These are phyloP conservation scores for Nannospalax galili DNA, from an alignment of 2,113 vertebrate genomes.

Conservation along the genomic window DNA sequence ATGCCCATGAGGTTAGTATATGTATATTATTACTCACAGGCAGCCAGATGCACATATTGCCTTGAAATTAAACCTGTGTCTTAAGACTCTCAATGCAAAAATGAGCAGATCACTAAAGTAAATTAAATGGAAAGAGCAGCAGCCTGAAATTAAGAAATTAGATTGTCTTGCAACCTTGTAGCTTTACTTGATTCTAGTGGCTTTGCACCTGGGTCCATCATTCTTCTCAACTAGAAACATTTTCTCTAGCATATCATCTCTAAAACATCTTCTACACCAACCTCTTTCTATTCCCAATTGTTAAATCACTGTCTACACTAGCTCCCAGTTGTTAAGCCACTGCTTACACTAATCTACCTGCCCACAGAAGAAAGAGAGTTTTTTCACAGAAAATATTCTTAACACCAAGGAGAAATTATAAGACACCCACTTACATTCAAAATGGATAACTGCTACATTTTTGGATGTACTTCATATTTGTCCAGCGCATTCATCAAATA, in stretches of 20 bases:
- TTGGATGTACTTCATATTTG: neutral
- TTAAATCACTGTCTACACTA: neutral
- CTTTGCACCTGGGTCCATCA: neutral
- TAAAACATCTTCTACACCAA: neutral
- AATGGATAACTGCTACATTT: neutral
- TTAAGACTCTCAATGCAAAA: constrained; percentile 26
- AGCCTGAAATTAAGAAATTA: neutral
- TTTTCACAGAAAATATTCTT: neutral
- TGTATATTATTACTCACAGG: neutral
- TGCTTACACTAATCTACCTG: neutral
- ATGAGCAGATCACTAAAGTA: constrained; percentile 27
- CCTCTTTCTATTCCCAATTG: neutral
- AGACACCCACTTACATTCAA: neutral
- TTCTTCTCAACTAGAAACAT: neutral
- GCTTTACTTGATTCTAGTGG: constrained; percentile 19
- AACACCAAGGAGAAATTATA: neutral
- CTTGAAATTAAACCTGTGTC: constrained; percentile 7
- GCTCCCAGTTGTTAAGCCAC: neutral
- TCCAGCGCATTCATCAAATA: neutral
- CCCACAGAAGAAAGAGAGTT: neutral
- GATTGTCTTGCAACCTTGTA: neutral
- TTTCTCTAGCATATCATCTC: neutral
- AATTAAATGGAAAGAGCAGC: constrained; percentile 24
- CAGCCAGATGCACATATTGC: neutral
- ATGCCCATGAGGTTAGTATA: neutral